Evolutionary conservation across 2,113 vertebrate species (phyloP).

Genomic region (Sceloporus undulatus): DNA sequence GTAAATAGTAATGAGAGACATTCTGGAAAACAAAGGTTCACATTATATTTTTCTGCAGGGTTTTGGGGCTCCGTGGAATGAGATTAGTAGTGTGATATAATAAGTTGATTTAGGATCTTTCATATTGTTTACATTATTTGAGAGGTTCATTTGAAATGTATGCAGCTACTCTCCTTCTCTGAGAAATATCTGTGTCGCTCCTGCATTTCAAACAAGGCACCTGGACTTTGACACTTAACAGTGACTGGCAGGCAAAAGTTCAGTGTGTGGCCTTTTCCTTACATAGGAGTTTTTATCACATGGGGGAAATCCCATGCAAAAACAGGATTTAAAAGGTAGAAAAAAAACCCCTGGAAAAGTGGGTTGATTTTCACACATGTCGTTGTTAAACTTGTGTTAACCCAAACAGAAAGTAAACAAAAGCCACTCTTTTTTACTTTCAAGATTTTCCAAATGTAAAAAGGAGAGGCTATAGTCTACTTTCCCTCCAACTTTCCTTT

Average conservation of each 20-base stretch:
- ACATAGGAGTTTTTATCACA: not conserved
- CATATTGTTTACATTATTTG: conserved; percentile 14
- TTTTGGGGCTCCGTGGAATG: conserved; percentile 54
- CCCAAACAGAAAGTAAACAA: no score
- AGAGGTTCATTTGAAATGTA: conserved; percentile 51
- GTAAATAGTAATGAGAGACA: conserved; percentile 72
- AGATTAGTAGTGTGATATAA: conserved; percentile 8
- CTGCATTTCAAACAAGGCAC: no score
- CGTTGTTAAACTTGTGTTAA: no score
- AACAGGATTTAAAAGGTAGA: no score
- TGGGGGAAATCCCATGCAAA: no score
- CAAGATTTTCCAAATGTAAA: no score
- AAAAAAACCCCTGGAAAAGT: no score
- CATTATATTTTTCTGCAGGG: conserved; percentile 64
- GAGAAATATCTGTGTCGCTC: no score
- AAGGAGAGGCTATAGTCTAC: no score
- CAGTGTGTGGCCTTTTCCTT: not conserved
- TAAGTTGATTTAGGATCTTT: conserved; percentile 45
- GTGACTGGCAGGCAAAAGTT: not conserved
- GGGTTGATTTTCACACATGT: no score
- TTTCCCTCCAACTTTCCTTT: no score
- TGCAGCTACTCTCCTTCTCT: not conserved
- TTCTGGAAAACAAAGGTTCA: conserved; percentile 60
- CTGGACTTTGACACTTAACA: not conserved
- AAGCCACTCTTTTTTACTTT: no score